phyloP scores from a whole-genome alignment of 1,140 invertebrate species.

The Sitobion miscanthi region DNA sequence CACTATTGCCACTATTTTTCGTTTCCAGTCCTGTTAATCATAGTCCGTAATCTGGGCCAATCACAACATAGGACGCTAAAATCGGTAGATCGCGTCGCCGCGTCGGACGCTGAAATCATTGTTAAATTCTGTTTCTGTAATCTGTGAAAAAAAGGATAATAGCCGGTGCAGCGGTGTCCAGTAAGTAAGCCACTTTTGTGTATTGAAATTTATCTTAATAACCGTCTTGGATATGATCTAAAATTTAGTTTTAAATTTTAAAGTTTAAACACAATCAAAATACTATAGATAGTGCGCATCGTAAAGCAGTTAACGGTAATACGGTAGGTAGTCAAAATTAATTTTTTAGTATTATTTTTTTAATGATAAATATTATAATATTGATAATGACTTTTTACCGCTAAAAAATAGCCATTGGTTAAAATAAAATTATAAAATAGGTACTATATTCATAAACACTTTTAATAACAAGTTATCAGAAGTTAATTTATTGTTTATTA shows the following conservation, averaged over 20 bases:
- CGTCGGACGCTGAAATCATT: too few species aligned
- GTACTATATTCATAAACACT: background rate
- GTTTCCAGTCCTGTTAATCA: too few species aligned
- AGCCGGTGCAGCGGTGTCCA: too few species aligned
- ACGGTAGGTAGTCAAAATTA: background rate
- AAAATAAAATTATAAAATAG: background rate
- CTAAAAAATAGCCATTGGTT: background rate
- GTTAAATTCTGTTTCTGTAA: too few species aligned
- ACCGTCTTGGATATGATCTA: background rate
- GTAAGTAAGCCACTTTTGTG: too few species aligned
- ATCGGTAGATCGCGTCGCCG: too few species aligned
- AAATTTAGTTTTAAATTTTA: background rate
- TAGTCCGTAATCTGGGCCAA: too few species aligned
- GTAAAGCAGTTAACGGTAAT: background rate
- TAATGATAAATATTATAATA: too few species aligned
- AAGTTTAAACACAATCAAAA: background rate
- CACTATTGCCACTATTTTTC: too few species aligned
- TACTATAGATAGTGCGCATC: background rate
- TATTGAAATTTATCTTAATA: too few species aligned
- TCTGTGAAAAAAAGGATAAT: too few species aligned
- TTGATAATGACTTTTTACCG: background rate
- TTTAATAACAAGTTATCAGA: background rate
- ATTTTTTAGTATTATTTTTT: background rate
- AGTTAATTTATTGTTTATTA: background rate
- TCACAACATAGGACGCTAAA: too few species aligned